Base-by-base conservation (phyloP, 2,113 vertebrate species). In the Garra rufa region DNA sequence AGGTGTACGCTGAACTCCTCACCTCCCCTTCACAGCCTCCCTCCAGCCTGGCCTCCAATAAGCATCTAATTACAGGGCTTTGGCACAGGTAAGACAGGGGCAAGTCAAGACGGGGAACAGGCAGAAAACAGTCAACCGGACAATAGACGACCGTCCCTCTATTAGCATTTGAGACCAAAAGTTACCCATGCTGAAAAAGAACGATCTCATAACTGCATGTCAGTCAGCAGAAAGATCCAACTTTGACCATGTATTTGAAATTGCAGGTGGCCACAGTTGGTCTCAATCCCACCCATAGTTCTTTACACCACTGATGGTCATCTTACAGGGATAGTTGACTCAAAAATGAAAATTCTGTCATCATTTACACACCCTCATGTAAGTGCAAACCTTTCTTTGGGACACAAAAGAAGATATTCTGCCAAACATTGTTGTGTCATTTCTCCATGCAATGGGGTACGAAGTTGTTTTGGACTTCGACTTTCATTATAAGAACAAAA, bases 21-120 rank as follows among this genome's bases (percentile, higher is more conserved):
- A 82, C 65, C 85, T 57, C 7, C 48, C 71, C 24, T 67, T 65
- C 46, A 48, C 61, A 70, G 28, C 21, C 76, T 57, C 74, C 46
- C 34, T 70, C 38, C 24, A 80, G 69, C 80, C 71, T 28, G 83
- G 41, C 76, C 55, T 85, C 83, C 55, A 87, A 87, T 87, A 87
- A 87, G 76, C 57, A 46, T 76, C 84, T 89, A 81, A 89, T 89
- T 85, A 88, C 80, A 89, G 83, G 61, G 80, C 76, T 69, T 43
- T 67, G 26, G 65, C 28, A 57, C 26, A 70, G 63, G 59, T 65
- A 74, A 85, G 50, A 28, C n/a, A 41, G 57, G 71, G 83, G 85
- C 85, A 81, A 83, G 86, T 83, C 83, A 69, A 69, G 70, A 83
- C 85, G 26, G 44, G 50, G 85, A 84, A 63, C 30, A 71, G 83